Base-by-base conservation (phyloP, 2,888 invertebrate genomes). In the Hypercompe scribonia region DNA sequence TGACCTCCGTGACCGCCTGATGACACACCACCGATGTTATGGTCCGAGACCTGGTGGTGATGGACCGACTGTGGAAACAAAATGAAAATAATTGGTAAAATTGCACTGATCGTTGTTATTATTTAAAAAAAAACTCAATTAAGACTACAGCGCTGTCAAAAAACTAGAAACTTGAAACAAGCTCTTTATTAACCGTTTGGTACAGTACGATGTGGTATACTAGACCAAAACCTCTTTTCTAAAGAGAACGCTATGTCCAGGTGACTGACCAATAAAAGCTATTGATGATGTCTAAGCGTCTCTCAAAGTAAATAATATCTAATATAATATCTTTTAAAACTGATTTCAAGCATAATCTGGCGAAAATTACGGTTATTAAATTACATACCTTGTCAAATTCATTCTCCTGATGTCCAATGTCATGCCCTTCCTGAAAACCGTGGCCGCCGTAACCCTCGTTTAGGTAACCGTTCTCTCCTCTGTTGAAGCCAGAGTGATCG, bases 381-480 rank as follows among this genome's bases (percentile, higher is more conserved):
- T 58, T 31, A 21, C 66, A 0, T 11, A 66, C 66, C 39, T 31
- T 13, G 61, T 69, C 69, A 36, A 21, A 69, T 11, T 69, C 69
- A 61, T 69, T 69, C 31, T 69, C 69, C 13, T 39, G 7, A 7
- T 42, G 69, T 1, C 31, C 21, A 54, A 24, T 24, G 24, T 69
- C 8, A 69, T 69, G 61, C 3, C 21, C 31, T 61, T 58, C 69
- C 7, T 31, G 28, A 24, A 31, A 5, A 21, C 39, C 58, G 0
- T 61, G 39, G 31, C 39, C 10, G 13, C 69, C 61, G 24, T 31
- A 69, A 0, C 39, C 69, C 39, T 69, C 5, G 61, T 61, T 21
- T 2, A 18, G 31, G 5, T 68, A 13, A 21, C 68, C 68, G 21
- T 39, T 2, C 24, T 39, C 58, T 5, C 68, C 68, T 5, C 24